Evolutionary conservation across 2,888 invertebrate genomes (phyloP), one percentile per base, ranked within the genome.

Genomic region (Copidosoma aretas): DNA sequence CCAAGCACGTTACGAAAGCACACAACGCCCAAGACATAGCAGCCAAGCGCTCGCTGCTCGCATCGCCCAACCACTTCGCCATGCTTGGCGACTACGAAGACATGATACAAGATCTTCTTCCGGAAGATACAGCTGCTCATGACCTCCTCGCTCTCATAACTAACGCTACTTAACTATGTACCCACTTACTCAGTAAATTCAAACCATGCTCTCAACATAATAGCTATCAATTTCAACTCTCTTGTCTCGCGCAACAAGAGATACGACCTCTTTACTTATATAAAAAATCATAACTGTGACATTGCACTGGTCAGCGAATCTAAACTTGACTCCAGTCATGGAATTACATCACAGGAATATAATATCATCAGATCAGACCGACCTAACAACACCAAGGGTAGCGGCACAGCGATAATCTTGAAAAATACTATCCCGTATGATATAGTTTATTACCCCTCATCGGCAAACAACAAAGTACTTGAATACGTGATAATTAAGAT

Each of bases 401-500:
- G 72, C 1, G 72, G 69, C 0, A 70, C 64, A 1, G 67, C 54
- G 10, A 71, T 67, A n/a, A 53, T 54, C 46, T 61, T 64, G 10
- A 53, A 61, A 21, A 21, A 67, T 24, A 58, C 5, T 32, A 19
- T 58, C 5, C n/a, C 15, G n/a, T 39, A 58, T 41, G 58, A 58
- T 5, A 39, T 17, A 2, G 39, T 58, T 3, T n/a, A 58, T 12
- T 19, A 17, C 2, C 41, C 41, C 1, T 58, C 58, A 15, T 58
- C 58, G 1, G 19, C n/a, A 2, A 39, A 15, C 21, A 58, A 58
- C 15, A 24, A 15, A n/a, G 53, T 59, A 12, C 10, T 68, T 1
- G 68, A 68, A 53, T 58, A 24, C n/a, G 52, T 59, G 14, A 63
- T 62, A n/a, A 62, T 62, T 4, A 21, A 43, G 2, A 32, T 32